Conservation (phyloP, 2,113 vertebrate species). For the Lagopus leucura region DNA sequence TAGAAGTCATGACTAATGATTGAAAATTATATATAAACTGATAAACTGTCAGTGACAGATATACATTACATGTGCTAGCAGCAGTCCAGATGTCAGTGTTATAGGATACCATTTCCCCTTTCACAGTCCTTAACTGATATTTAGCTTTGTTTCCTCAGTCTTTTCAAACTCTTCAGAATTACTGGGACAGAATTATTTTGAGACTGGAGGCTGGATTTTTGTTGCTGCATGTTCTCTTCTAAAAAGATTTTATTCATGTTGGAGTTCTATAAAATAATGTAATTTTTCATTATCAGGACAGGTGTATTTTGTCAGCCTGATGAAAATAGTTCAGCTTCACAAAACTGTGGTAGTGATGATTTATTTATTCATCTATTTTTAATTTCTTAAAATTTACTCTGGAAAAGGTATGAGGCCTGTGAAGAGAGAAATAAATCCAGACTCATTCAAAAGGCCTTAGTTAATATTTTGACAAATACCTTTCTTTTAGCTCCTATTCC, state of each 20-base stretch:
- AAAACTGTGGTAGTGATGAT: neutral
- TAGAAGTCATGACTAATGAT: constrained; percentile 71
- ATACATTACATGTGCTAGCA: constrained; percentile 17
- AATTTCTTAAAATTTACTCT: neutral
- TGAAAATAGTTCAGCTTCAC: neutral
- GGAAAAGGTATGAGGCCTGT: neutral
- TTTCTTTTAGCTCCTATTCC: neutral
- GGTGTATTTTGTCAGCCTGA: neutral
- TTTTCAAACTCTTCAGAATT: constrained; percentile 40
- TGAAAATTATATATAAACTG: constrained; percentile 64
- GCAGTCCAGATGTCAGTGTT: constrained; percentile 60
- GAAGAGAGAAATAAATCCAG: neutral
- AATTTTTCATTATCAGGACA: neutral
- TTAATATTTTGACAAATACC: neutral
- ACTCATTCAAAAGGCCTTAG: neutral
- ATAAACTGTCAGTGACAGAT: constrained; percentile 71
- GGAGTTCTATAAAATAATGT: neutral
- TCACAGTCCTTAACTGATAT: constrained; percentile 46
- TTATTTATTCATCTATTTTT: neutral
- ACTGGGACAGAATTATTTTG: constrained; percentile 1
- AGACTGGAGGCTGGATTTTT: neutral
- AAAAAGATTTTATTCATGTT: neutral
- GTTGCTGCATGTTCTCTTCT: neutral
- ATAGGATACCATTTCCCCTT: constrained; percentile 31
- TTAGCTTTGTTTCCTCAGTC: constrained; percentile 40